A percentile compares a stretch with the other conserved stretches of the same genome.
These are phyloP conservation scores for Drosophila nigromelanica DNA, from an alignment of 1,140 invertebrate genomes.

Conservation along the genomic window DNA sequence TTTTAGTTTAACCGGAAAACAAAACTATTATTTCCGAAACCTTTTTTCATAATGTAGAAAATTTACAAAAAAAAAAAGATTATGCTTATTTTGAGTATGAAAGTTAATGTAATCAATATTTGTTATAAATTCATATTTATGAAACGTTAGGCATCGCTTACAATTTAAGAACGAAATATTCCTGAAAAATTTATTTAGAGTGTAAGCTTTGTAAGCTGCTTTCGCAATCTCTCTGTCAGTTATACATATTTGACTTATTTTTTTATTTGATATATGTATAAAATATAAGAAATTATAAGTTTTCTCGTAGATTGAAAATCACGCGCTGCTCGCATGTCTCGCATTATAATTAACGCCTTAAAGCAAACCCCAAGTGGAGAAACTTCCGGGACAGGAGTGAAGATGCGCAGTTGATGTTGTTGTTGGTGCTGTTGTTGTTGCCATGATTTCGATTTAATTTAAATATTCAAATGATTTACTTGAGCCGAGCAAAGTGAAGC, in stretches of 20 bases:
- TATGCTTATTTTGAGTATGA: background rate
- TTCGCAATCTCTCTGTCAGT: background rate
- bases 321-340: conserved; percentile 40
- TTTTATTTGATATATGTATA: background rate
- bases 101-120: no score
- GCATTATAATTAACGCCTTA: conserved; percentile 72
- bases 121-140: no score
- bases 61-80: background rate
- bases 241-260: background rate
- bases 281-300: conserved; percentile 14
- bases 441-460: conserved; percentile 69
- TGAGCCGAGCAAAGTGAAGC: conserved; percentile 50
- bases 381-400: conserved; percentile 31
- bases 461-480: conserved; percentile 79
- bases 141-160: no score
- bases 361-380: conserved; percentile 17
- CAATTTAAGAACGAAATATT: no score
- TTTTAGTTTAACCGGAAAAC: no score
- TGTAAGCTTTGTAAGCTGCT: background rate
- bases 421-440: conserved; percentile 49
- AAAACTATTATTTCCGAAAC: background rate
- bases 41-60: background rate
- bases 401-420: conserved; percentile 3
- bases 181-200: no score
- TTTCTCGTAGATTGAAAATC: conserved; percentile 30